A percentile compares a stretch with the other conserved stretches of the same genome.
These are phyloP conservation scores for Eupithecia dodoneata DNA, from an alignment of 2,888 invertebrate genomes.

Conservation along the genomic window DNA sequence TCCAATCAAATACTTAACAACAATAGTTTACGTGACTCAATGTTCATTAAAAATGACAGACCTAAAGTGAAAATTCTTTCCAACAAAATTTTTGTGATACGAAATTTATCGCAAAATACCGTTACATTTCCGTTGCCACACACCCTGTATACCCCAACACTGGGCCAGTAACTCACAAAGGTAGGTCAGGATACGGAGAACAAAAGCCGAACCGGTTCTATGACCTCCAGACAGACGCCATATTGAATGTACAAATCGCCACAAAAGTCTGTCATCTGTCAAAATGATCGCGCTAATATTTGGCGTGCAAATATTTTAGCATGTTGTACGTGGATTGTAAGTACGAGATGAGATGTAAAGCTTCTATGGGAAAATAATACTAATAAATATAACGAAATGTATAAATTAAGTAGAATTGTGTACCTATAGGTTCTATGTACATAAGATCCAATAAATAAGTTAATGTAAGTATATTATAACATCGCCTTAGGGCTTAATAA, in stretches of 20 bases:
- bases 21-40: background rate
- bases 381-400: background rate
- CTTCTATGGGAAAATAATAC: background rate
- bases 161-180: conserved; percentile 65
- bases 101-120: conserved; percentile 5
- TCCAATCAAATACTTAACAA: background rate
- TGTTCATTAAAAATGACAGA: background rate
- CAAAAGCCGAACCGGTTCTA: conserved; percentile 64
- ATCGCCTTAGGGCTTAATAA: too few relatives aligned
- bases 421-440: too few relatives aligned
- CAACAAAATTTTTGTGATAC: background rate
- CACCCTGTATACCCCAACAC: conserved; percentile 32
- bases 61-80: background rate
- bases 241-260: conserved; percentile 43
- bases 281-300: conserved; percentile 31
- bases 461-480: too few relatives aligned
- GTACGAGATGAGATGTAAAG: background rate
- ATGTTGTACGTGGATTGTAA: background rate
- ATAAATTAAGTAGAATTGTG: too few relatives aligned
- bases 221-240: conserved; percentile 69
- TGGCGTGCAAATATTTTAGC: conserved; percentile 13
- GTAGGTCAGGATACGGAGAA: conserved; percentile 74
- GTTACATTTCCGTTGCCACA: conserved; percentile 6
- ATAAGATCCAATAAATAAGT: too few relatives aligned
- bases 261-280: conserved; percentile 38